A percentile compares a stretch with the other conserved stretches of the same genome.
Evolutionary conservation across 2,113 vertebrate genomes (phyloP).

Genomic region (Callithrix jacchus): DNA sequence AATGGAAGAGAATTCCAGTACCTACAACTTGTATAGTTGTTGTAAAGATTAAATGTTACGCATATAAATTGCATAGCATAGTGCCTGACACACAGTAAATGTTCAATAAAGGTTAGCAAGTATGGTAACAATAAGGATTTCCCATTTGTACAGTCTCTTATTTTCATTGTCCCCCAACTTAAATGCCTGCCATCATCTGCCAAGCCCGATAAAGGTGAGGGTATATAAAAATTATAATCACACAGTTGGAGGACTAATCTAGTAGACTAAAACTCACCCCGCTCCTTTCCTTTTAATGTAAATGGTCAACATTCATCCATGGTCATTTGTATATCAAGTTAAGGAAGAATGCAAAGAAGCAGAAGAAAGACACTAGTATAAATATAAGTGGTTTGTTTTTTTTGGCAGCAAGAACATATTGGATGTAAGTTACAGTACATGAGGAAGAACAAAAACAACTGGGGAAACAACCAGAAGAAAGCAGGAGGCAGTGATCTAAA

Average conservation of each 20-base stretch:
- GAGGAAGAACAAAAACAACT: constrained; percentile 21
- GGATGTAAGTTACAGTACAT: background rate
- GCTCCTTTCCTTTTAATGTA: background rate
- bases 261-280: background rate
- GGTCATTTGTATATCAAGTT: background rate
- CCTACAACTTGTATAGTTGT: background rate
- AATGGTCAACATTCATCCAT: background rate
- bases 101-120: constrained; percentile 4
- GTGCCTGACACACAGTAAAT: background rate
- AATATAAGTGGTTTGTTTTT: background rate
- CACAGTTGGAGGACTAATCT: background rate
- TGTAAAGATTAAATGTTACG: background rate
- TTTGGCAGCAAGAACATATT: constrained; percentile 12
- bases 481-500: constrained; percentile 39
- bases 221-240: background rate
- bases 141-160: background rate
- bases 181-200: background rate
- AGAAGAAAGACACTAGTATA: constrained; percentile 42
- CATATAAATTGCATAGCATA: background rate
- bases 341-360: constrained; percentile 46
- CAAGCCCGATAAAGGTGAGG: background rate
- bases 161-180: background rate
- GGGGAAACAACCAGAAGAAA: constrained; percentile 45
- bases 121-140: background rate
- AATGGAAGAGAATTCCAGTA: background rate